These are phyloP conservation scores for Tapera naevia DNA, from an alignment of 2,797 vertebrate genomes.

Conservation along the genomic window DNA sequence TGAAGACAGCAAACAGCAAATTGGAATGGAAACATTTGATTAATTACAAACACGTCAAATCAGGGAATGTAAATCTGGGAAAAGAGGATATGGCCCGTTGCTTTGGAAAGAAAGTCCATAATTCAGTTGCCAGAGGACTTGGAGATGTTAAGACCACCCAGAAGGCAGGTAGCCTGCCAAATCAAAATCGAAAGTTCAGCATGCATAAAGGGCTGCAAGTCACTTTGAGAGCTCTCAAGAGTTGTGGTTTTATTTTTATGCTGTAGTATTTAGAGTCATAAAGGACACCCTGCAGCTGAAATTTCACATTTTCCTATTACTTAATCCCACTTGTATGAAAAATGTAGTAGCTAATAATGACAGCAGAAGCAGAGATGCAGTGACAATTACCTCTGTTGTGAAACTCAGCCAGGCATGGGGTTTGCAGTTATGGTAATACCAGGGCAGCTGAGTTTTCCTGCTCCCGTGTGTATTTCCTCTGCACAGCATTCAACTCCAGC, in stretches of 20 bases:
- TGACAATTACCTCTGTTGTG: background rate
- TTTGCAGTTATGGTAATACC: background rate
- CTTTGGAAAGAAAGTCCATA: slow-evolving; percentile 29
- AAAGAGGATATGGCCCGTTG: slow-evolving; percentile 42
- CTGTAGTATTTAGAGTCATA: background rate
- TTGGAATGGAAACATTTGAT: slow-evolving; percentile 10
- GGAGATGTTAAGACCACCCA: slow-evolving; percentile 59
- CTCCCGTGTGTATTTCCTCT: background rate
- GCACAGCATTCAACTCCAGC: background rate
- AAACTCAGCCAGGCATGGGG: background rate
- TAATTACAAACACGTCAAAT: slow-evolving; percentile 5
- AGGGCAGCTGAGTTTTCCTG: background rate
- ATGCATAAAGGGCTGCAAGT: background rate
- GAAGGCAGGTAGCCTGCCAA: slow-evolving; percentile 61
- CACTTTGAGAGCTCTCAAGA: background rate
- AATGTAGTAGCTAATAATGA: background rate
- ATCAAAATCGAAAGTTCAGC: slow-evolving; percentile 33
- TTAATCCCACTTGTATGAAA: background rate
- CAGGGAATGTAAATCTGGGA: background rate
- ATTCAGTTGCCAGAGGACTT: slow-evolving; percentile 43
- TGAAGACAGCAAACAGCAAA: slow-evolving; percentile 18
- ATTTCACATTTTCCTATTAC: background rate
- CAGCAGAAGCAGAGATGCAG: background rate
- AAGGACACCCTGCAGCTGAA: background rate
- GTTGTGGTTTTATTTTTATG: background rate